Base-by-base conservation (phyloP, 1,140 invertebrate species). In the Zaprionus camerounensis region DNA sequence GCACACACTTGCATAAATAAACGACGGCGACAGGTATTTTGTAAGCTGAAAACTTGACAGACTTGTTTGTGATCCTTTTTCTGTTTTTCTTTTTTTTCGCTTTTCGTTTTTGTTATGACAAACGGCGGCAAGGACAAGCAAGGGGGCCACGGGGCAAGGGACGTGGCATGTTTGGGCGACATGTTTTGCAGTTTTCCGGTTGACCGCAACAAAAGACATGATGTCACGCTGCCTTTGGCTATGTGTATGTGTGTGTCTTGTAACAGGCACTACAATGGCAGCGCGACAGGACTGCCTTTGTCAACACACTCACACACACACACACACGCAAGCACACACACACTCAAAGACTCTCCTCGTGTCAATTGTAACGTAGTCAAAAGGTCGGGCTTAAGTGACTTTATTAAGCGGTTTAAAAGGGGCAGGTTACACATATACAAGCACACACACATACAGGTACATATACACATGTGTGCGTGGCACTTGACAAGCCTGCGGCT, bases 171-270 rank as follows among this genome's bases (percentile, higher is more conserved):
- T 78, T 70, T 74, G 56, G 85, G 81, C 82, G 90, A 90, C 85
- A 87, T 91, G 90, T 91, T 91, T 87, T 86, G 81, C 82, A 83
- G 86, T 91, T 92, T 92, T 91, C 91, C 86, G 91, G 91, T 92
- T 92, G 91, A 92, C 91, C 91, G 91, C 91, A 92, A 91, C 91
- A 91, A 92, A 92, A 92, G 91, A 92, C 91, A 92, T 85, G 78
- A 82, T 91, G 91, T 91, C 91, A 92, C 90, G 79, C 78, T 78
- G 86, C 68, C 76, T 53, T 28, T 53, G 61, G 36, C 28, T 7
- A 36, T 17, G 53, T 41, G 44, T 36, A 31, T 28, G 28, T 70
- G 31, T 22, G 38, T 62, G 68, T 85, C 82, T 83, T 87, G 81
- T 91, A 82, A 91, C 73, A 76, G 81, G 68, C 68, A 76, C 78